Base-by-base conservation (phyloP, 2,888 invertebrate genomes). In the Hedychridium roseum region DNA sequence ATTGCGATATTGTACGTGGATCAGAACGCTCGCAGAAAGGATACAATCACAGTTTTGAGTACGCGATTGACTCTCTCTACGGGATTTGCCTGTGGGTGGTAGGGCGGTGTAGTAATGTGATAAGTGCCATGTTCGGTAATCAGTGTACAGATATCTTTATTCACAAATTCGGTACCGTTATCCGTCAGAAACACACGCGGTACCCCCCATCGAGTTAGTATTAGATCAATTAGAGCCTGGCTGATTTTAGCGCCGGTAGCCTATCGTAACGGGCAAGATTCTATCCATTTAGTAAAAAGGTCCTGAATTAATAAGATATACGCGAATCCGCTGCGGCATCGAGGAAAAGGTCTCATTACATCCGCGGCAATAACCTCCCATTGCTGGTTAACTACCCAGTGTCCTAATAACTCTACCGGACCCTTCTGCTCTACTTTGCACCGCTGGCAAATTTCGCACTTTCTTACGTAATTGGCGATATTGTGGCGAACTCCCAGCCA, bases 41-140 rank as follows among this genome's bases (percentile, higher is more conserved):
- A 71, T 1, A 69, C 54, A 0, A 75, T 65, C 59, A 65, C 60
- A 0, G 64, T 69, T 31, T 66, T 64, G 1, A 66, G 2, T 0
- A 55, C 54, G 1, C 66, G 38, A 40, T 67, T 67, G 0, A 57
- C 50, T 1, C 66, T 28, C 30, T 69, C 66, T 1, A 60, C 57
- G 0, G 67, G 67, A 43, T 66, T 65, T 1, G 58, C 59, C 31
- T 64, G 63, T 0, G 57, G 56, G 20, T 58, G 59, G 14, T 60
- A 53, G 9, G 31, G 32, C 1, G 70, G 66, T 0, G 64, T 68
- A 1, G 42, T 31, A 2, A 48, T 43, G 16, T 62, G 57, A 9
- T 43, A n/a, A 1, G 53, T 12, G 0, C 47, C 50, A 2, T 38
- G 39, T 1, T 44, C 37, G n/a, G 36, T 36, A 1, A 45, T 31